A percentile compares a stretch with the other conserved stretches of the same genome.
phyloP scores from a whole-genome alignment of 2,888 invertebrate species.

The Omphaloscelis lunosa region DNA sequence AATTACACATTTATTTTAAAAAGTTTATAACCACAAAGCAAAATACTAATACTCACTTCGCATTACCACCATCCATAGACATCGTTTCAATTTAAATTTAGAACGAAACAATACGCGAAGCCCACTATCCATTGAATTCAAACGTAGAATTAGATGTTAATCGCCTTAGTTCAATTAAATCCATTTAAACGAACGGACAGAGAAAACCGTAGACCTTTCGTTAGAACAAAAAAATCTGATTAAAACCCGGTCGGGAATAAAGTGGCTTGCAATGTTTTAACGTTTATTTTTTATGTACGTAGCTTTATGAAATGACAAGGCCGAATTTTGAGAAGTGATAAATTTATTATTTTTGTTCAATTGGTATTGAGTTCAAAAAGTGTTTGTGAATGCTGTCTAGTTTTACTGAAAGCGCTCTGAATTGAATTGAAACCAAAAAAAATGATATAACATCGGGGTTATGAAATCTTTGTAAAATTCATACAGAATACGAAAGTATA shows the following conservation, averaged over 20 bases:
- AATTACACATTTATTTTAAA: neutral
- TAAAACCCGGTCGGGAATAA: constrained; percentile 34
- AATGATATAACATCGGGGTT: neutral
- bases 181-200: constrained; percentile 41
- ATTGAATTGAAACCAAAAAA: neutral
- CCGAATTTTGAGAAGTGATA: constrained; percentile 14
- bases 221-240: constrained; percentile 37
- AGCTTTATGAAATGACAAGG: constrained; percentile 33
- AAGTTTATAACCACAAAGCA: neutral
- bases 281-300: constrained; percentile 19
- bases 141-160: constrained; percentile 61
- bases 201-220: constrained; percentile 21
- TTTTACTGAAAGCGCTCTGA: neutral
- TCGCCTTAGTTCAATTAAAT: constrained; percentile 56
- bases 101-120: constrained; percentile 42
- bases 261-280: constrained; percentile 40
- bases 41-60: neutral
- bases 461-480: neutral
- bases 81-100: constrained; percentile 50
- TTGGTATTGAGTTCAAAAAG: neutral
- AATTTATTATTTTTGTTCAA: neutral
- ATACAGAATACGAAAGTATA: too few species aligned
- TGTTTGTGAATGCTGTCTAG: neutral
- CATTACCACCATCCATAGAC: neutral
- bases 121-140: constrained; percentile 46